Base-by-base conservation (phyloP, 2,113 vertebrate genomes). In the Sminthopsis crassicaudata region DNA sequence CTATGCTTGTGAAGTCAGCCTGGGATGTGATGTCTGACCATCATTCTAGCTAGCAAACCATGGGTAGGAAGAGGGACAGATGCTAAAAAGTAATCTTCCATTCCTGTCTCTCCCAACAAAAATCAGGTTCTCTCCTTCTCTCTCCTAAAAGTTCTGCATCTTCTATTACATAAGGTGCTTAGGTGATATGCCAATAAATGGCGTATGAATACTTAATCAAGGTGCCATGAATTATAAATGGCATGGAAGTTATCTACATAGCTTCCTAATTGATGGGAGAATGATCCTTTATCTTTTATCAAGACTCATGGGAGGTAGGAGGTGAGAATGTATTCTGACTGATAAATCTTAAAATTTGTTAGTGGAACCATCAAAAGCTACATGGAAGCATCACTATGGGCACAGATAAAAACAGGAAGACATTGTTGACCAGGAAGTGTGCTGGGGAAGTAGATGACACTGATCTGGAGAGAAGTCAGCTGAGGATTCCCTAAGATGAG, bases 221-320 rank as follows among this genome's bases (percentile, higher is more conserved):
- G 90, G 88, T 0, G 5, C 89, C 89, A 97, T 98, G 96, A 98
- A 98, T 97, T 97, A 98, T 98, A 96, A 97, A 98, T 98, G 97
- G 95, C 57, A 48, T 94, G 91, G 98, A 97, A 97, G 96, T 97
- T 97, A 97, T 97, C 98, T 96, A 92, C 94, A 96, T 94, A 92
- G 93, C 96, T 98, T 96, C 94, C 95, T 97, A 97, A 97, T 97
- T 97, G 97, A 96, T 89, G 95, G 92, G 94, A 95, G 94, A 95
- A 96, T 23, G 84, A 94, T 94, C 52, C 90, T 94, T 97, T 98
- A 96, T 98, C 98, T 92, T 94, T 94, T 94, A 89, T 96, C 96
- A 97, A 96, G 95, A 91, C 96, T 96, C 96, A 97, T 84, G 96
- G 93, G 95, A 96, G 95, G 96, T 96, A 95, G 93, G 93, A 96